A percentile compares a stretch with the other conserved stretches of the same genome.
Evolutionary conservation across 2,113 vertebrate genomes (phyloP).

Genomic region (Eudyptes chrysolophus): DNA sequence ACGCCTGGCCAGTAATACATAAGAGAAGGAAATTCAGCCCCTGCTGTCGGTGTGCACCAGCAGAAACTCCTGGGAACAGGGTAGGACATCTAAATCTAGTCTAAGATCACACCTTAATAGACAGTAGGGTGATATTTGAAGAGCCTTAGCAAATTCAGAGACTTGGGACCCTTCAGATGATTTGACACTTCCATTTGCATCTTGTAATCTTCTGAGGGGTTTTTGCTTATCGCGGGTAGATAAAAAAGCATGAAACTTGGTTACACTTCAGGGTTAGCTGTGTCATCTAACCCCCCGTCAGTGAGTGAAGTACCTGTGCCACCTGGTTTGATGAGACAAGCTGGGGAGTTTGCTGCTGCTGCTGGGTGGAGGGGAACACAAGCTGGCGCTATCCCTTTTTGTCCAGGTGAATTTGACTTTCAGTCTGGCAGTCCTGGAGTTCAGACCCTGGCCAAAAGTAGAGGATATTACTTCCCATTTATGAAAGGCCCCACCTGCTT

Average conservation of each 20-base stretch:
- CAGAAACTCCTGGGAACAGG: background rate
- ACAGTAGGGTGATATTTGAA: background rate
- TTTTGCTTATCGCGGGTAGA: background rate
- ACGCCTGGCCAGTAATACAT: background rate
- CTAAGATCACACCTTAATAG: background rate
- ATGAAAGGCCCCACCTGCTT: background rate
- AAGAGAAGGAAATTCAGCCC: background rate
- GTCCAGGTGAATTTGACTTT: background rate
- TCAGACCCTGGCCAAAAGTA: background rate
- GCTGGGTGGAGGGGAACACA: background rate
- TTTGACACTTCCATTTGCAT: background rate
- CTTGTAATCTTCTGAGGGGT: background rate
- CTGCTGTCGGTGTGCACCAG: background rate
- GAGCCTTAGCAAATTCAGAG: background rate
- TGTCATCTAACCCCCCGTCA: background rate
- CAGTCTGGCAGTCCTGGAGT: background rate
- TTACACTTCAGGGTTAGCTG: rapidly evolving
- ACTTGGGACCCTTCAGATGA: background rate
- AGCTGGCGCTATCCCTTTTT: background rate
- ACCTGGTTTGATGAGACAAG: background rate
- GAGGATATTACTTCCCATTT: background rate
- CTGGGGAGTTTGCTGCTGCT: background rate
- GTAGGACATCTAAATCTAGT: background rate
- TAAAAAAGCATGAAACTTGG: background rate
- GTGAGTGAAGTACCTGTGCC: background rate